Conservation (phyloP, 2,797 vertebrate genomes). For the Gobio occitaniae region DNA sequence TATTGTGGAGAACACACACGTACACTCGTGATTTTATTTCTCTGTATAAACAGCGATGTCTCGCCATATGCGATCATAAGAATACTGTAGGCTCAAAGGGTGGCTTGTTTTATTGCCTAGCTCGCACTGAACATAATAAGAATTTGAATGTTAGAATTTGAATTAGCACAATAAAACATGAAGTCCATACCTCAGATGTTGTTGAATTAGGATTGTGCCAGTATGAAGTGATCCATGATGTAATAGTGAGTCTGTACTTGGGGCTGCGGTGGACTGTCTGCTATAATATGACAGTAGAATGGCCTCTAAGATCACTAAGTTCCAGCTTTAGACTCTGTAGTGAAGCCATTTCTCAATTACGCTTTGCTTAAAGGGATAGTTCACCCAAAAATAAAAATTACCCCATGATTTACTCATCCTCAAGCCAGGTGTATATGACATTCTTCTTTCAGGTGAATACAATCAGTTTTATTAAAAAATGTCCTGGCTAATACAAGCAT, state of each 20-base stretch:
- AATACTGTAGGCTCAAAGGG: slow-evolving; percentile 47
- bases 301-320: background rate
- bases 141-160: slow-evolving; percentile 74
- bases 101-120: slow-evolving; percentile 15
- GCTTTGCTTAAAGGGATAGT: background rate
- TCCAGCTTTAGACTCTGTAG: background rate
- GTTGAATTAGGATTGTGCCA: slow-evolving; percentile 22
- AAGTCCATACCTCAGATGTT: slow-evolving; percentile 92
- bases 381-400: too few species aligned
- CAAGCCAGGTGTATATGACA: too few species aligned
- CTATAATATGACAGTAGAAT: background rate
- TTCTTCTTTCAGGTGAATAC: too few species aligned
- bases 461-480: too few species aligned
- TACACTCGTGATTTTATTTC: slow-evolving; percentile 52
- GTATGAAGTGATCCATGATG: background rate
- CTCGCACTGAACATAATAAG: slow-evolving; percentile 71
- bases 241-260: slow-evolving; percentile 2
- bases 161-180: slow-evolving; percentile 81
- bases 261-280: background rate
- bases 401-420: too few species aligned
- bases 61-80: slow-evolving; percentile 28
- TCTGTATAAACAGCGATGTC: slow-evolving; percentile 37
- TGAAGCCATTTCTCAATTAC: background rate
- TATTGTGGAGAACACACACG: slow-evolving; percentile 49
- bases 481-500: too few species aligned